Conservation (phyloP, 2,797 vertebrate species). For the Triplophysa yarkandensis region DNA sequence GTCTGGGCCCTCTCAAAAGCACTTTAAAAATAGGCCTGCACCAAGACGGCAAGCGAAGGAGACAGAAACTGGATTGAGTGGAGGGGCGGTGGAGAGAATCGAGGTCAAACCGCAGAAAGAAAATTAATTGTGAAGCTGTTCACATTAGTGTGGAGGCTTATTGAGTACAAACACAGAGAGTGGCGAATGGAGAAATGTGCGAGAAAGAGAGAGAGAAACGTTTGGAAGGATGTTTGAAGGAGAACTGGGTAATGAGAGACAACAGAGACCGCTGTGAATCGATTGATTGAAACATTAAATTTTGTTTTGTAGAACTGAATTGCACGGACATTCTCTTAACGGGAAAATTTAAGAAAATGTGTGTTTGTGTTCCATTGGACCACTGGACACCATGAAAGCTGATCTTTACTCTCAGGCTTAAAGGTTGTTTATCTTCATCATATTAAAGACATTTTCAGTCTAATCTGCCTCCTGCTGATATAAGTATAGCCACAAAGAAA, state of each 20-base stretch:
- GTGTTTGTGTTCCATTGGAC: neutral
- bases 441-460: neutral
- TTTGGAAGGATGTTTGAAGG: conserved; percentile 35
- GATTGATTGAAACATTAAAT: too few relatives aligned
- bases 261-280: too few relatives aligned
- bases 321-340: too few relatives aligned
- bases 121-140: conserved; percentile 66
- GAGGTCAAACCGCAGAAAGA: conserved; percentile 44
- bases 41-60: conserved; percentile 61
- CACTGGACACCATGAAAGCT: neutral
- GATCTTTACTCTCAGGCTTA: neutral
- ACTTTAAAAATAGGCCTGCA: conserved; percentile 72
- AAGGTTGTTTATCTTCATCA: neutral
- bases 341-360: neutral
- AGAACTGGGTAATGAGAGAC: neutral
- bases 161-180: conserved; percentile 43
- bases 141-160: conserved; percentile 45
- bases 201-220: neutral
- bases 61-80: conserved; percentile 42
- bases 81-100: conserved; percentile 54
- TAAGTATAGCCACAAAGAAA: neutral
- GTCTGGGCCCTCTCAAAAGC: conserved; percentile 63
- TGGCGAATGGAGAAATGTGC: conserved; percentile 8
- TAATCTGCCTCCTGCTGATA: neutral
- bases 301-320: too few relatives aligned